phyloP scores from a whole-genome alignment of 1,140 invertebrate genomes.

The Drosophila prosaltans region DNA sequence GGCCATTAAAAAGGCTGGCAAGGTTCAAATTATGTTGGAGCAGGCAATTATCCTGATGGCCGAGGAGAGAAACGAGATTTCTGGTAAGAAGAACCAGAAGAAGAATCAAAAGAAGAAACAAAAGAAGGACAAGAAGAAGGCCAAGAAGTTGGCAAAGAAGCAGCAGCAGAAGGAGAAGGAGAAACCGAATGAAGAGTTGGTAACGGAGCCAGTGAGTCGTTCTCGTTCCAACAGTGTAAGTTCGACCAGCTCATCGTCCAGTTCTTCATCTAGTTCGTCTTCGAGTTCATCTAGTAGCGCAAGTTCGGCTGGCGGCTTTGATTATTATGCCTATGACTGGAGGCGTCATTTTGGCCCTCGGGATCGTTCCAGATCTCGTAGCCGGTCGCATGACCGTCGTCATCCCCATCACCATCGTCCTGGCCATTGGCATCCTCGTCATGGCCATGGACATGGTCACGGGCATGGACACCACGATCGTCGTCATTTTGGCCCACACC shows the following conservation, averaged over 20 bases:
- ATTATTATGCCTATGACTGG: conserved; percentile 30
- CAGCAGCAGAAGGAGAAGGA: neutral
- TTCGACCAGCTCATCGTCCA: conserved; percentile 22
- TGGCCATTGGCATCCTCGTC: conserved; percentile 8
- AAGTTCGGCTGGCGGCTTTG: conserved; percentile 25
- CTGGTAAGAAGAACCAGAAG: conserved; percentile 32
- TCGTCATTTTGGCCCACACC: neutral
- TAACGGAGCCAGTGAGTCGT: neutral
- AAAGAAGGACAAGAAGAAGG: conserved; percentile 44
- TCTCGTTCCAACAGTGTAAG: conserved; percentile 49
- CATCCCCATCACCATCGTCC: conserved; percentile 15
- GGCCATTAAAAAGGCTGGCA: conserved; percentile 62
- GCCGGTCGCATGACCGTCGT: conserved; percentile 33
- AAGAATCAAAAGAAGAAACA: conserved; percentile 47
- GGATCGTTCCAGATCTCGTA: conserved; percentile 34
- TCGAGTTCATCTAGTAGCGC: conserved; percentile 38
- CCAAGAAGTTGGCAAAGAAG: conserved; percentile 45
- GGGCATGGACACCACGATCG: conserved; percentile 13
- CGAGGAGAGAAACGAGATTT: conserved; percentile 29
- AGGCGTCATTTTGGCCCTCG: conserved; percentile 18
- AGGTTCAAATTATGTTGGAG: conserved; percentile 60
- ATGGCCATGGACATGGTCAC: conserved; percentile 13
- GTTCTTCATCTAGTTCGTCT: neutral
- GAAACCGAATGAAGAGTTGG: neutral
- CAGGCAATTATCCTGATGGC: conserved; percentile 45